Conservation (phyloP, 2,797 vertebrate species). For the Crenichthys baileyi region DNA sequence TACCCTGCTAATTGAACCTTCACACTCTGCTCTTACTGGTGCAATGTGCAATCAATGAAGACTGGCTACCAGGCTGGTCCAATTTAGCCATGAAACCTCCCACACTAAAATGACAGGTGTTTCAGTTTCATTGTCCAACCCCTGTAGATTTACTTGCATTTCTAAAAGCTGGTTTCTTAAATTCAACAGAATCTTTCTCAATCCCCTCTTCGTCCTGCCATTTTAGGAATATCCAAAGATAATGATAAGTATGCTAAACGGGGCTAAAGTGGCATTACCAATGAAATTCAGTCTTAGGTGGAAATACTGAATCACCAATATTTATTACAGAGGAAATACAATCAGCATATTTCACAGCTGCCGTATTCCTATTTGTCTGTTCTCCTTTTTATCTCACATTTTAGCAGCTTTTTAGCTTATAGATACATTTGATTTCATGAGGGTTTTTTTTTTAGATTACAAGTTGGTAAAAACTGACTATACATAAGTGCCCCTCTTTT, state of each 20-base stretch:
- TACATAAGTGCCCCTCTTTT: not conserved
- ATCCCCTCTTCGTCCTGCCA: constrained; percentile 1
- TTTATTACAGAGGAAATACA: constrained; percentile 16
- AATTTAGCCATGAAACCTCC: too few relatives aligned
- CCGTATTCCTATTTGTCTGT: not conserved
- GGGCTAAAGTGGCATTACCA: constrained; percentile 28
- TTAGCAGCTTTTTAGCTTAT: not conserved
- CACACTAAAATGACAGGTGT: too few relatives aligned
- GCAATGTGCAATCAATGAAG: too few relatives aligned
- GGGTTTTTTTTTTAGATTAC: not conserved
- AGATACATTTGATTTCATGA: not conserved
- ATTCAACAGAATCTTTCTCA: not conserved
- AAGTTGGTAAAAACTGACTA: not conserved
- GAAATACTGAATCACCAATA: constrained; percentile 37
- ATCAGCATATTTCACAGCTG: constrained; percentile 27
- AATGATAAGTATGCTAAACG: constrained; percentile 49
- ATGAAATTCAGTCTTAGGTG: constrained; percentile 30
- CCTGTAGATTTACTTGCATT: not conserved
- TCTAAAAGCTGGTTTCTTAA: not conserved
- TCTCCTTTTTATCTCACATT: not conserved
- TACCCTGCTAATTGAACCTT: too few relatives aligned
- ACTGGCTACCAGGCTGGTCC: too few relatives aligned
- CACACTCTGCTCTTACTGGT: too few relatives aligned
- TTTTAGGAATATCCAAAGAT: constrained; percentile 14
- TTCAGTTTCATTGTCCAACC: too few relatives aligned